Evolutionary conservation across 2,797 vertebrate species (phyloP).

Genomic region (Ctenopoma kingsleyae): DNA sequence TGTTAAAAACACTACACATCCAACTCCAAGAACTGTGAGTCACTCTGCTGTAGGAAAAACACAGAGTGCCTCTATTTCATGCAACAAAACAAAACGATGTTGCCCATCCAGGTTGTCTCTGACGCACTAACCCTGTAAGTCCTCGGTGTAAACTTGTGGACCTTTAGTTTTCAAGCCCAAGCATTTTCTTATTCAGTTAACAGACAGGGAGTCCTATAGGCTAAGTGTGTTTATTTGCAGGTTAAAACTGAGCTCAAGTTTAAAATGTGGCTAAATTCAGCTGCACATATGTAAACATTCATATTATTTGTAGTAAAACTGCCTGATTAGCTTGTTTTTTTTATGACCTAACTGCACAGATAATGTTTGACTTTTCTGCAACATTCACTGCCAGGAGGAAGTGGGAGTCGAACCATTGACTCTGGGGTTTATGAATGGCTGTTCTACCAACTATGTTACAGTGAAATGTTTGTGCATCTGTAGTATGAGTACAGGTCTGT

Average conservation of each 20-base stretch:
- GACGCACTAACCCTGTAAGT: conserved; percentile 17
- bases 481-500: no score
- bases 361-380: background rate
- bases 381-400: no score
- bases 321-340: background rate
- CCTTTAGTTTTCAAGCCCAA: background rate
- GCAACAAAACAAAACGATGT: background rate
- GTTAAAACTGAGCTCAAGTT: background rate
- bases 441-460: no score
- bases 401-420: no score
- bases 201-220: background rate
- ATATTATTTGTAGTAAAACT: background rate
- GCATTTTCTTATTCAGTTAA: background rate
- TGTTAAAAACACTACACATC: conserved; percentile 20
- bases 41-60: conserved; percentile 19
- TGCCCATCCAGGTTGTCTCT: conserved; percentile 13
- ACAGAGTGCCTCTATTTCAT: background rate
- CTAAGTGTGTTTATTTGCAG: background rate
- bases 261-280: background rate
- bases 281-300: background rate
- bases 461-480: no score
- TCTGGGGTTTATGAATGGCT: no score
- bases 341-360: background rate
- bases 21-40: conserved; percentile 10
- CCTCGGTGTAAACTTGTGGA: background rate